Evolutionary conservation across 2,113 vertebrate genomes (phyloP).

Genomic region (Mustelus asterias): DNA sequence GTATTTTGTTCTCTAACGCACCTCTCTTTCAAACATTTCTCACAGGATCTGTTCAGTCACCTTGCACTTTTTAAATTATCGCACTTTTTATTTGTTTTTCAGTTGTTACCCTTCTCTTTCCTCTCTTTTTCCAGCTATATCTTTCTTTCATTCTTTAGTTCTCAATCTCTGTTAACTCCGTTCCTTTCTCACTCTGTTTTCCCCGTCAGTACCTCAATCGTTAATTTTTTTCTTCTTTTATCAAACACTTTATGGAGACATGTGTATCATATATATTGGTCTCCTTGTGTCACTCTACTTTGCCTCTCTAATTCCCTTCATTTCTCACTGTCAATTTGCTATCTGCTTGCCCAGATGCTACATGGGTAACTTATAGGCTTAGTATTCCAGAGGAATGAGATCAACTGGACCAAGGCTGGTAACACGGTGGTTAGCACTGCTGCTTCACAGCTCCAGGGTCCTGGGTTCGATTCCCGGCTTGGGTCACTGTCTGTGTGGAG

Average conservation of each 20-base stretch:
- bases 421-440: too few relatives aligned
- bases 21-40: not conserved
- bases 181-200: not conserved
- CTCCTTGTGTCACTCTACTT: not conserved
- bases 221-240: not conserved
- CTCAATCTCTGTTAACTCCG: not conserved
- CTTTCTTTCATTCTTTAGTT: not conserved
- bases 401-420: not conserved
- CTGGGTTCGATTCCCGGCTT: too few relatives aligned
- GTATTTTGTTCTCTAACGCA: not conserved
- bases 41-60: not conserved
- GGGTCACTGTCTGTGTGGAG: too few relatives aligned
- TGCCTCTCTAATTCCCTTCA: not conserved
- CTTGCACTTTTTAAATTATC: not conserved
- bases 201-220: not conserved
- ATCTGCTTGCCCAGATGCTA: not conserved
- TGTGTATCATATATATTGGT: not conserved
- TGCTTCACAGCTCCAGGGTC: too few relatives aligned
- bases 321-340: not conserved
- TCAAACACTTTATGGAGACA: not conserved
- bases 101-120: not conserved
- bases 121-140: not conserved
- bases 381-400: not conserved
- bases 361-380: not conserved
- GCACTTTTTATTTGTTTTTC: not conserved